phyloP scores from a whole-genome alignment of 1,140 invertebrate species.

The Rhyzopertha dominica region DNA sequence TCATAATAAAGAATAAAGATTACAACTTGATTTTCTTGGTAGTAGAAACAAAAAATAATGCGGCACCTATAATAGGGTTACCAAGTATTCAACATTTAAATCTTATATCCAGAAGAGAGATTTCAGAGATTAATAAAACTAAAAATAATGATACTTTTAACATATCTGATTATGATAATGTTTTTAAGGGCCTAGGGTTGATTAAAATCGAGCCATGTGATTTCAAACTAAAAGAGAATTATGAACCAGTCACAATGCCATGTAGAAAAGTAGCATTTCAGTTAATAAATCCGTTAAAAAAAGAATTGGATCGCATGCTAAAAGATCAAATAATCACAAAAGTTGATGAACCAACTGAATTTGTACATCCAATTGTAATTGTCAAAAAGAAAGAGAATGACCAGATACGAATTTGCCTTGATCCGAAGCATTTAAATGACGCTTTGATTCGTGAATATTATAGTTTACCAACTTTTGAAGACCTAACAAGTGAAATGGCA shows the following conservation, averaged over 20 bases:
- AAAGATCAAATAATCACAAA: constrained; percentile 33
- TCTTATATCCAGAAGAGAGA: too few relatives aligned
- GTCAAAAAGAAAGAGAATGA: constrained; percentile 42
- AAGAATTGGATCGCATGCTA: constrained; percentile 32
- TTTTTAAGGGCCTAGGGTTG: constrained; percentile 18
- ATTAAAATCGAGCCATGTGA: constrained; percentile 11
- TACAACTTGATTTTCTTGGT: too few relatives aligned
- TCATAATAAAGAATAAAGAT: too few relatives aligned
- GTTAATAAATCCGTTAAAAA: constrained; percentile 34
- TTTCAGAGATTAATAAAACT: too few relatives aligned
- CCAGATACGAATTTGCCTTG: constrained; percentile 44
- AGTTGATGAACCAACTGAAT: constrained; percentile 43
- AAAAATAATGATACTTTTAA: too few relatives aligned
- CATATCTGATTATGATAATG: constrained; percentile 5
- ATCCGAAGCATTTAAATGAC: constrained; percentile 48
- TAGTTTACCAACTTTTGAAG: constrained; percentile 44
- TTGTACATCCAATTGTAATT: constrained; percentile 44
- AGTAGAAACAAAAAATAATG: too few relatives aligned
- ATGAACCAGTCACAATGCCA: constrained; percentile 30
- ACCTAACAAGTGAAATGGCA: constrained; percentile 36
- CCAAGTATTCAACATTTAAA: too few relatives aligned
- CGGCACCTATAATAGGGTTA: too few relatives aligned
- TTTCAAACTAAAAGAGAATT: constrained; percentile 15
- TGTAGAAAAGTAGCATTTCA: constrained; percentile 39
- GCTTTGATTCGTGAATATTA: constrained; percentile 43